phyloP scores from a whole-genome alignment of 2,797 vertebrate genomes.

The Chrosomus eos region DNA sequence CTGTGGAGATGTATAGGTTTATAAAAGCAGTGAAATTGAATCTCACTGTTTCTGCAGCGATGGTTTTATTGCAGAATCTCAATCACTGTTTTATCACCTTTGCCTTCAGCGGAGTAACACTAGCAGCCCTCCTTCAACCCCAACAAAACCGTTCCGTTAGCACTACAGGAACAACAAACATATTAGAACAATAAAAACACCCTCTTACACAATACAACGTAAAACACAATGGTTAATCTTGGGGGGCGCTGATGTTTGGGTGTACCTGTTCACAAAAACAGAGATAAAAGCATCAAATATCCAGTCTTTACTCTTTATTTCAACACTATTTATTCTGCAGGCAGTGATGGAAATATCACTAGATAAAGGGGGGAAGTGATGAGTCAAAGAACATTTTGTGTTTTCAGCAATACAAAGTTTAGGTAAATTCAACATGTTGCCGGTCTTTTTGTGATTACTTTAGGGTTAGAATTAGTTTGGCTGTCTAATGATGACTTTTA shows the following conservation, averaged over 20 bases:
- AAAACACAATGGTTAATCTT: neutral
- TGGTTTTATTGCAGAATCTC: constrained; percentile 58
- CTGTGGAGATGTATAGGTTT: constrained; percentile 56
- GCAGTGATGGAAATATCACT: neutral
- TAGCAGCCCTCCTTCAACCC: neutral
- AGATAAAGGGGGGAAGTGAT: neutral
- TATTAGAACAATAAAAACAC: constrained; percentile 22
- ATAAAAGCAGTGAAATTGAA: constrained; percentile 56
- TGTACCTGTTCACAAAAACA: neutral
- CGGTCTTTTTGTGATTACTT: neutral
- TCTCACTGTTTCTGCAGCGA: constrained; percentile 46
- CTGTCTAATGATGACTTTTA: constrained; percentile 17
- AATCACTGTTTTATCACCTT: constrained; percentile 59
- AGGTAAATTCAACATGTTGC: neutral
- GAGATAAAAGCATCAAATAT: neutral
- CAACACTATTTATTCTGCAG: neutral
- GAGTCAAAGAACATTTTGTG: neutral
- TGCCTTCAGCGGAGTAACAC: constrained; percentile 54
- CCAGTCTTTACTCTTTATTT: neutral
- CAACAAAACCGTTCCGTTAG: neutral
- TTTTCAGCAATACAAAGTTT: neutral
- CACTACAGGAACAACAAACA: constrained; percentile 17
- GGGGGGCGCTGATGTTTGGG: neutral
- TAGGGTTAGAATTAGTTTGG: constrained; percentile 18
- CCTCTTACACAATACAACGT: neutral